Percentiles rank a stretch among this genome's conserved stretches.
These are phyloP conservation scores for Ctenodactylus gundi DNA, from an alignment of 2,113 vertebrate genomes.

Conservation along the genomic window DNA sequence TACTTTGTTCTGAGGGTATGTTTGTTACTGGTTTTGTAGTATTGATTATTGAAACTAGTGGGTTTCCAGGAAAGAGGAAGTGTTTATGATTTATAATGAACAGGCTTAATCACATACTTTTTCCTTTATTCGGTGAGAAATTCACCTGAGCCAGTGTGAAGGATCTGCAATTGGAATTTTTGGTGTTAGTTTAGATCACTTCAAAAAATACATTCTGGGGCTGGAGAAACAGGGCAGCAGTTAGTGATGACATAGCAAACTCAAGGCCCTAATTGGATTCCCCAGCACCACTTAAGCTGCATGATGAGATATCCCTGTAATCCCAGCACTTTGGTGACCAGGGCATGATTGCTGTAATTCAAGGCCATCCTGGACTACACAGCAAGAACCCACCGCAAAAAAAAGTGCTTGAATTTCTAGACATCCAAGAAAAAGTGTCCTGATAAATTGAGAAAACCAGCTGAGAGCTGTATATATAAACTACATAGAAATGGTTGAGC, in stretches of 20 bases:
- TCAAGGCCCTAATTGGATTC: too few species aligned
- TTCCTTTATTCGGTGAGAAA: background rate
- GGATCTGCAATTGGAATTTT: background rate
- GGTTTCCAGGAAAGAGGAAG: background rate
- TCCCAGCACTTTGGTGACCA: too few species aligned
- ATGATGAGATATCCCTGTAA: too few species aligned
- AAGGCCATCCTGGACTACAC: too few species aligned
- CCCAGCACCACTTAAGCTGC: too few species aligned
- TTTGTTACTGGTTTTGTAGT: too few species aligned
- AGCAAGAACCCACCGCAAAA: too few species aligned
- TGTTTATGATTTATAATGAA: background rate
- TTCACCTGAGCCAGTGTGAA: background rate
- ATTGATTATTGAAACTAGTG: too few species aligned
- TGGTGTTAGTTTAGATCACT: background rate
- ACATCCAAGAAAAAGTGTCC: background rate
- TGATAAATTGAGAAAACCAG: background rate
- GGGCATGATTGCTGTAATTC: too few species aligned
- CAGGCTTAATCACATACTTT: background rate
- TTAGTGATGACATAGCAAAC: too few species aligned
- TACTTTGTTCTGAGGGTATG: background rate
- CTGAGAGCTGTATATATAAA: background rate
- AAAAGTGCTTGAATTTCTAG: background rate
- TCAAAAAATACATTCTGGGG: slow-evolving; percentile 33
- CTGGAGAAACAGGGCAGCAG: too few species aligned
- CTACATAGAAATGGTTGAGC: background rate